Evolutionary conservation across 2,797 vertebrate species (phyloP).

Genomic region (Protonibea diacanthus): DNA sequence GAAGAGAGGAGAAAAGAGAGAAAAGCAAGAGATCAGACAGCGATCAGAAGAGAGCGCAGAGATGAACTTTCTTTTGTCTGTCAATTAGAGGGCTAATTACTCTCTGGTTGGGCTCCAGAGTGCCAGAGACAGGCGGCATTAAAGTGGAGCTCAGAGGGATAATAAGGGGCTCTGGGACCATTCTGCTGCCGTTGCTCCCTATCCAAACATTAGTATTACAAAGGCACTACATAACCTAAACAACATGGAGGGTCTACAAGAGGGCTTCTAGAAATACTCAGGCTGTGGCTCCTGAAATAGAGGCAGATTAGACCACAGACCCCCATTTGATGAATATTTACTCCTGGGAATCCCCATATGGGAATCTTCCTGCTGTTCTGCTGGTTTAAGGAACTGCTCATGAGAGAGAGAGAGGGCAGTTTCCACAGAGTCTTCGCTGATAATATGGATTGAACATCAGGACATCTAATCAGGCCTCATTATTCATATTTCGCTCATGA

Average conservation of each 20-base stretch:
- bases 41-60: slow-evolving; percentile 35
- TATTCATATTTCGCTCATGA: background rate
- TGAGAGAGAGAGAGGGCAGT: background rate
- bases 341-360: slow-evolving; percentile 30
- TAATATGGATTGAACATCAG: background rate
- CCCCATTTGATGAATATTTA: slow-evolving; percentile 28
- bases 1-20: slow-evolving; percentile 19
- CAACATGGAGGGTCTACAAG: slow-evolving; percentile 42
- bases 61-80: slow-evolving; percentile 62
- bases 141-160: slow-evolving; percentile 56
- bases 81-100: slow-evolving; percentile 63
- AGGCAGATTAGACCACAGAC: slow-evolving; percentile 34
- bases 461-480: too few relatives aligned
- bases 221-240: slow-evolving; percentile 41
- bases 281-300: slow-evolving; percentile 28
- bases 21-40: slow-evolving; percentile 37
- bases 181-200: slow-evolving; percentile 35
- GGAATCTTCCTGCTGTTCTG: slow-evolving; percentile 30
- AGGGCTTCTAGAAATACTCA: slow-evolving; percentile 32
- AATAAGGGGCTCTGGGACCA: slow-evolving; percentile 48
- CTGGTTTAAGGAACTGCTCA: slow-evolving; percentile 3
- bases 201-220: slow-evolving; percentile 55
- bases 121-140: slow-evolving; percentile 40
- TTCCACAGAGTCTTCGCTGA: background rate
- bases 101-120: slow-evolving; percentile 48